Conservation (phyloP, 2,888 invertebrate genomes). For the Cetonia aurata region DNA sequence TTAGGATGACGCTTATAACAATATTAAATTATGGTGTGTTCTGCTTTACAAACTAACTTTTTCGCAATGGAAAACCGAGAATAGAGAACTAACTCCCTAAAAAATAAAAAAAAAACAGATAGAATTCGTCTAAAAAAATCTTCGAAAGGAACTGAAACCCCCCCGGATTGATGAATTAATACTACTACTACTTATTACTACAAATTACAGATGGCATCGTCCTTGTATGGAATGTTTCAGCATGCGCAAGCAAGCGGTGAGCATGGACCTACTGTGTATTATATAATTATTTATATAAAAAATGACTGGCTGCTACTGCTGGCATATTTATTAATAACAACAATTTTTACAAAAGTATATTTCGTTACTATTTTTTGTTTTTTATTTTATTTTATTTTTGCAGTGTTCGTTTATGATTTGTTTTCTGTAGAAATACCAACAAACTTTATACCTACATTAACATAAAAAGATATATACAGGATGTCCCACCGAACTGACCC, state of each 20-base stretch:
- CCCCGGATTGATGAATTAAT: constrained; percentile 1
- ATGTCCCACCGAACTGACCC: too few species aligned
- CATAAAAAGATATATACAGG: neutral
- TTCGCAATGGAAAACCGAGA: too few species aligned
- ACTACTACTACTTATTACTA: constrained; percentile 20
- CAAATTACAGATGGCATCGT: constrained; percentile 26
- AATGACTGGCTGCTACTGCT: constrained; percentile 65
- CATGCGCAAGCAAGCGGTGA: constrained; percentile 55
- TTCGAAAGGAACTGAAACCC: constrained; percentile 33
- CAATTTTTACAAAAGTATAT: constrained; percentile 47
- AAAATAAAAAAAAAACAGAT: too few species aligned
- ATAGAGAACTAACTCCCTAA: too few species aligned
- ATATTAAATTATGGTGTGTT: too few species aligned
- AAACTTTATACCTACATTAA: neutral
- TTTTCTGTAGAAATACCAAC: neutral
- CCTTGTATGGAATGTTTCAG: constrained; percentile 49
- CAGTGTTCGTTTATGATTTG: constrained; percentile 13
- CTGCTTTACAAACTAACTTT: too few species aligned
- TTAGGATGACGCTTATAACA: too few species aligned
- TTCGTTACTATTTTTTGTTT: constrained; percentile 39
- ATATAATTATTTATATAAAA: constrained; percentile 48
- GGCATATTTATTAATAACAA: constrained; percentile 58
- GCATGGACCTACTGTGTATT: constrained; percentile 55
- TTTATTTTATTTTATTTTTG: constrained; percentile 54
- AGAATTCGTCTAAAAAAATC: neutral